Conservation (phyloP, 2,797 vertebrate genomes). For the Acanthurus lineatus region DNA sequence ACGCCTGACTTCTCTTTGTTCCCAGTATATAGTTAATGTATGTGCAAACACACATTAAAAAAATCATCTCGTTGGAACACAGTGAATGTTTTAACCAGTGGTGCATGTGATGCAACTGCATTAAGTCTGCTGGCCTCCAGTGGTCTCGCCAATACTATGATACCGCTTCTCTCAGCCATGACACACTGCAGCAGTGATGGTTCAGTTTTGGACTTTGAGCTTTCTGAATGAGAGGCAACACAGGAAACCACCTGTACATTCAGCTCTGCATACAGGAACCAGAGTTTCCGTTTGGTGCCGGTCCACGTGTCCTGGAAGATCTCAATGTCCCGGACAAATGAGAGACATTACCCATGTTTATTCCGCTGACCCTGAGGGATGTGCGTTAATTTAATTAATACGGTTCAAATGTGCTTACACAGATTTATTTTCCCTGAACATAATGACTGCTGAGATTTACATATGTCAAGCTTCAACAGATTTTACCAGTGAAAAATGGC, state of each 20-base stretch:
- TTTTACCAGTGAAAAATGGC: too few species aligned
- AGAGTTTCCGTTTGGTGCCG: too few species aligned
- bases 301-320: too few species aligned
- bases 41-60: slow-evolving; percentile 31
- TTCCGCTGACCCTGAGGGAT: too few species aligned
- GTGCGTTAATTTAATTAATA: too few species aligned
- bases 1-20: slow-evolving; percentile 51
- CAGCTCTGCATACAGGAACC: too few species aligned
- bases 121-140: slow-evolving; percentile 37
- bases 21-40: slow-evolving; percentile 29
- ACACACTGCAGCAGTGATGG: slow-evolving; percentile 9
- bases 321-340: too few species aligned
- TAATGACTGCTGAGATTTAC: too few species aligned
- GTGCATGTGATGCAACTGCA: slow-evolving; percentile 52
- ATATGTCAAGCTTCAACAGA: too few species aligned
- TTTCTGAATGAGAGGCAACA: background rate
- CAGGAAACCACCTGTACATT: background rate
- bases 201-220: background rate
- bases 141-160: background rate
- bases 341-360: too few species aligned
- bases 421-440: too few species aligned
- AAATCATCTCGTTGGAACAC: slow-evolving; percentile 35
- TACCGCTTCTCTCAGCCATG: slow-evolving; percentile 2
- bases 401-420: too few species aligned
- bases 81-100: slow-evolving; percentile 28